Percentiles rank a stretch among this genome's conserved stretches.
Evolutionary conservation across 2,888 invertebrate genomes (phyloP).

Genomic region (Zygogramma bicolorata): DNA sequence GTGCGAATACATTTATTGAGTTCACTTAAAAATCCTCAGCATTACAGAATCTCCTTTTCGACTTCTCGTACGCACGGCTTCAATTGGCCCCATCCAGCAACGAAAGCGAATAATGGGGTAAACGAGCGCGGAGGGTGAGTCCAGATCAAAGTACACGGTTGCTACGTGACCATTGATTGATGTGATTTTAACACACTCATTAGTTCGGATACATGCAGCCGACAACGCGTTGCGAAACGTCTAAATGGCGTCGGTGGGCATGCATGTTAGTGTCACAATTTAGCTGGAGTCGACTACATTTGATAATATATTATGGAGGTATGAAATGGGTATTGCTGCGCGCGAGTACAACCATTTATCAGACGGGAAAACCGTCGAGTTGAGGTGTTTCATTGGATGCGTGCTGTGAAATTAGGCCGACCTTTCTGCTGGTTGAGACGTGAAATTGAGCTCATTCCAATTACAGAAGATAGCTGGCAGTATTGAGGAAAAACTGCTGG

Average conservation of each 20-base stretch:
- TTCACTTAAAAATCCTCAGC: no score
- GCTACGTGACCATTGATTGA: conserved; percentile 65
- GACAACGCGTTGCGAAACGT: conserved; percentile 41
- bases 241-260: conserved; percentile 53
- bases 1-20: no score
- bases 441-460: no score
- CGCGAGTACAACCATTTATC: conserved; percentile 6
- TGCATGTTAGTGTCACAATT: conserved; percentile 49
- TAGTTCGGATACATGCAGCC: conserved; percentile 54
- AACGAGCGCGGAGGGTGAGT: conserved; percentile 33
- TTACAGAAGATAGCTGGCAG: no score
- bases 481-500: no score
- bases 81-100: conserved; percentile 42
- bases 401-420: no score
- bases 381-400: no score
- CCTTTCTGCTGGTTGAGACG: no score
- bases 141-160: conserved; percentile 61
- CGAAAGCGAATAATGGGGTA: conserved; percentile 42
- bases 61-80: no score
- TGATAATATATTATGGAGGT: conserved; percentile 1
- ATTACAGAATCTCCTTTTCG: no score
- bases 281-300: background rate
- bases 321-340: conserved; percentile 1
- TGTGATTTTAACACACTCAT: conserved; percentile 65
- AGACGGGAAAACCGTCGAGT: background rate